Base-by-base conservation (phyloP, 2,797 vertebrate species). In the Eleutherodactylus coqui region DNA sequence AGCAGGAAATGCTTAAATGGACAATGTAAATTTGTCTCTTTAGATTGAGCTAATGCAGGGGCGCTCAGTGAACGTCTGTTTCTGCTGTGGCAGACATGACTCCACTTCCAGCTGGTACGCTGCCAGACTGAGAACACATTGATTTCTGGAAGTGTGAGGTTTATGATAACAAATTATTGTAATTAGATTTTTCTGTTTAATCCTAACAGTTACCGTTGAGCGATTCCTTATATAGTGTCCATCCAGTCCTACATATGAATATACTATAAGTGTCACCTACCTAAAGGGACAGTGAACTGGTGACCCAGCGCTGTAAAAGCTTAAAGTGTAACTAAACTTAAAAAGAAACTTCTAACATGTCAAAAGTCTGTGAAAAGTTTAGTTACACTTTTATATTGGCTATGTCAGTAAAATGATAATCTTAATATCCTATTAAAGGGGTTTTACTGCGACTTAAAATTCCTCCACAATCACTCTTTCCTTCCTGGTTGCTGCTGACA, bases 121-220 rank as follows among this genome's bases (percentile, higher is more conserved):
- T 21, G 79, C 79, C 62, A 81, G 79, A 81, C 38, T 32, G 32
- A 69, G 62, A 49, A 19, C 62, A 49, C 45, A 51, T 36, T 53
- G 79, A 53, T 53, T 38, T 24, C 81, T 45, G 69, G n/a, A 58
- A 58, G 67, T 75, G 36, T 38, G 36, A 75, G 24, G 62, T 43
- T 73, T 73, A 83, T 60, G 36, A 24, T 75, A 75, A 75, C 78
- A 38, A 43, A 38, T 72, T 72, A 64, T 80, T 80, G 45, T 41
- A 79, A 79, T 79, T 19, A 79, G 21, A 3, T 36, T 49, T 45
- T 70, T 38, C 36, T 82, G 62, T 53, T 70, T 70, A 53, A 53
- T 24, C 64, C 17, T 47, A 67, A 45, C 41, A 17, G 41, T 49
- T 24, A 51, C 49, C 62, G 51, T 69, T 24, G 17, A 36, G 14